Evolutionary conservation across 2,888 invertebrate genomes (phyloP), one percentile per base, ranked within the genome.

Genomic region (Lasioglossum lativentre): DNA sequence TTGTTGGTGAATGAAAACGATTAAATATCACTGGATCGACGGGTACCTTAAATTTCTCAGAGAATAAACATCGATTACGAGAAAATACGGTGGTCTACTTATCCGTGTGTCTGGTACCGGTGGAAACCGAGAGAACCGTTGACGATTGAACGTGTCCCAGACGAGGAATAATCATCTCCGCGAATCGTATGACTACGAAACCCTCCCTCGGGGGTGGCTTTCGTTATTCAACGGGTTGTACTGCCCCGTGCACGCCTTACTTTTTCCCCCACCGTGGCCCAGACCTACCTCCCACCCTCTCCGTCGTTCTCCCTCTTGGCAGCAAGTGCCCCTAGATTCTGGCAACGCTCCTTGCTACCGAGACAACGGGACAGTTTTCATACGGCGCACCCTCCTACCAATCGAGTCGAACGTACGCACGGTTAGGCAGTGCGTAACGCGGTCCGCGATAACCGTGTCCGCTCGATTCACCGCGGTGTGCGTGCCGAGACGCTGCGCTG

Each of bases 321-420:
- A 78, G 79, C 86, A 75, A 72, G 83, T 85, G 80, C 78, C 82
- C 78, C 84, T 80, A 89, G 85, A 86, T 77, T 77, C 86, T 73
- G 74, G 86, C 81, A 86, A 81, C 75, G 80, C 80, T 84, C 78
- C 88, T 87, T 76, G 78, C 88, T 78, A 68, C 81, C 45, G 79
- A 83, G 83, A 52, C 78, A 85, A 78, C 86, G 83, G 90, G 86
- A 87, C 83, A 92, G 92, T 92, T 89, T 90, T 89, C 88, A 78
- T 86, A 89, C 88, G 89, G 85, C 89, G 91, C 89, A 92, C 87
- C 89, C 85, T 88, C 81, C 84, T 74, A 78, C 38, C 86, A 79
- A 87, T 76, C 68, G 73, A 86, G 66, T 78, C 72, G 74, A 45
- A 81, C 74, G 75, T 68, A 75, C 75, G 38, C 74, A 73, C 47